These are phyloP conservation scores for Dolichotis patagonum DNA, from an alignment of 2,113 vertebrate species.

Conservation along the genomic window DNA sequence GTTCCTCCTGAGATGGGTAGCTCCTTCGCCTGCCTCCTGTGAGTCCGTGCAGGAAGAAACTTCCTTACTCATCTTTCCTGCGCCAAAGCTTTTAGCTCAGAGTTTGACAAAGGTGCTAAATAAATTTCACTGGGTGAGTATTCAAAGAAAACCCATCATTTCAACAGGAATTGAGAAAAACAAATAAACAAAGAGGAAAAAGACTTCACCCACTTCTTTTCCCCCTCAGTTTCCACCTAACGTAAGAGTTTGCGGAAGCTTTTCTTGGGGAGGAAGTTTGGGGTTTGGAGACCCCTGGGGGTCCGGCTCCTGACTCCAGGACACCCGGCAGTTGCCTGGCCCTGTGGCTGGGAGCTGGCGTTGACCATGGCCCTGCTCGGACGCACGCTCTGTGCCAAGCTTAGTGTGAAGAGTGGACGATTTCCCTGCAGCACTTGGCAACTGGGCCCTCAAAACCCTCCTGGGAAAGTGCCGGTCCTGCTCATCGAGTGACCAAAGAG, in stretches of 20 bases:
- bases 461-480: conserved; percentile 62
- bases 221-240: not conserved
- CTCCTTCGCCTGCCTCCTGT: not conserved
- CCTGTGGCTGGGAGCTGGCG: no score
- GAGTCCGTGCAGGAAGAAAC: not conserved
- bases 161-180: not conserved
- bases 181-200: not conserved
- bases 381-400: not conserved
- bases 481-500: not conserved
- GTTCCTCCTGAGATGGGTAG: not conserved
- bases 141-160: not conserved
- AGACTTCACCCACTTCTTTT: not conserved
- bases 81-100: not conserved
- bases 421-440: not conserved
- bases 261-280: not conserved
- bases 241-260: not conserved
- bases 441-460: not conserved
- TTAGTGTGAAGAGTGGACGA: not conserved
- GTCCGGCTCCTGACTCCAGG: accelerated
- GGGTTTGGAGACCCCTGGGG: not conserved
- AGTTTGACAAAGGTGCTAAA: not conserved
- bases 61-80: not conserved
- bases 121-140: not conserved
- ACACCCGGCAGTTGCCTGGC: not conserved
- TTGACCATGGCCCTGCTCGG: not conserved